Base-by-base conservation (phyloP, 2,888 invertebrate genomes). In the Dicranocentrus wangi region DNA sequence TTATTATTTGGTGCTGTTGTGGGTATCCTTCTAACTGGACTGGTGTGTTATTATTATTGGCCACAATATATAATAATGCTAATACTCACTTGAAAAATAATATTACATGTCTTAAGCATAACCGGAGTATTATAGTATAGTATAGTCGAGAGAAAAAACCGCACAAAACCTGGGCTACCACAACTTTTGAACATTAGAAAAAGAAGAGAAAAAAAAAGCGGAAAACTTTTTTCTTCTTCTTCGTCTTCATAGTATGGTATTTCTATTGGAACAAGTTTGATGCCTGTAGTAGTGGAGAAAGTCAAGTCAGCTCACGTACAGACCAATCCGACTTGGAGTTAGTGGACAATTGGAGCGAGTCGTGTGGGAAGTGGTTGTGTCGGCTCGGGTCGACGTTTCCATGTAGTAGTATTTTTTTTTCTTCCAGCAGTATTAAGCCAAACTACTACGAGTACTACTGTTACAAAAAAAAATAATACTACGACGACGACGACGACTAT, bases 261-360 rank as follows among this genome's bases (percentile, higher is more conserved):
- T 78, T 78, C 53, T 71, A 71, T 70, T 58, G 70, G 61, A 55
- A 51, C 27, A 70, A 70, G 63, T 65, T 71, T 77, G 71, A 66
- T 82, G 77, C 39, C 72, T 47, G 60, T 60, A 51, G 71, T 82
- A 60, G 23, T 81, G 81, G 77, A 81, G 83, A 83, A 83, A 83
- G 47, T 83, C 84, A 83, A 83, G 47, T 83, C 84, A 82, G 80
- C 72, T 82, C 83, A 82, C 83, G 83, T 82, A 76, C 58, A 72
- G 42, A 68, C 73, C 71, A 76, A 79, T 66, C 72, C 61, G 79
- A 72, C 84, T 73, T 55, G 68, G 69, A 79, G 75, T 82, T 68
- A 82, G 79, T 82, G 82, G 82, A 82, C 82, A 77, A 78, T 82
- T 77, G 81, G 81, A 81, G 72, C 76, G 71, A 81, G 76, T 81